phyloP scores from a whole-genome alignment of 2,113 vertebrate species.

The Agapornis roseicollis region DNA sequence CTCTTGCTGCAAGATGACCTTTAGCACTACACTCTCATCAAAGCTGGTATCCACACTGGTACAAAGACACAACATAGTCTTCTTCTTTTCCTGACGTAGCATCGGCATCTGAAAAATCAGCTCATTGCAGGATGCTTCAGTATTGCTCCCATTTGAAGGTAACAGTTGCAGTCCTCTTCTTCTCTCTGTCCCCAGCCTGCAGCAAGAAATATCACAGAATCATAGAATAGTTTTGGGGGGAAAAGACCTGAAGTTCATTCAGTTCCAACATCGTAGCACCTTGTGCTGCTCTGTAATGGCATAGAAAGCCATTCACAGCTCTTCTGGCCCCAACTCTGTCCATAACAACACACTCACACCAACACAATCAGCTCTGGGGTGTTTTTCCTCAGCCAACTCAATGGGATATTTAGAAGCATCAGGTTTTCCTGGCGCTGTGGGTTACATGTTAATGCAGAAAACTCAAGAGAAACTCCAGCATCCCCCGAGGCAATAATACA shows the following conservation, averaged over 20 bases:
- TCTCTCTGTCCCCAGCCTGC: neutral
- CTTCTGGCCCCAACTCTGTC: neutral
- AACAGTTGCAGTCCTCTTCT: neutral
- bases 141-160: neutral
- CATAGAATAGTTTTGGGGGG: neutral
- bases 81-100: neutral
- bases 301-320: neutral
- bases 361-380: neutral
- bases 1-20: neutral
- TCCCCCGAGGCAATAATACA: neutral
- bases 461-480: neutral
- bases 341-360: neutral
- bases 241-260: neutral
- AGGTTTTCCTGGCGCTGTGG: neutral
- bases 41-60: neutral
- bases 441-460: neutral
- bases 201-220: neutral
- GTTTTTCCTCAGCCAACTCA: neutral
- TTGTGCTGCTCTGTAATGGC: rapidly evolving
- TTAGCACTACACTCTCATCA: neutral
- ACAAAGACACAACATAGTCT: rapidly evolving
- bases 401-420: neutral
- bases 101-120: neutral
- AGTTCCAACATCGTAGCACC: neutral
- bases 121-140: neutral